phyloP scores from a whole-genome alignment of 2,113 vertebrate genomes.

The Maccullochella peelii region DNA sequence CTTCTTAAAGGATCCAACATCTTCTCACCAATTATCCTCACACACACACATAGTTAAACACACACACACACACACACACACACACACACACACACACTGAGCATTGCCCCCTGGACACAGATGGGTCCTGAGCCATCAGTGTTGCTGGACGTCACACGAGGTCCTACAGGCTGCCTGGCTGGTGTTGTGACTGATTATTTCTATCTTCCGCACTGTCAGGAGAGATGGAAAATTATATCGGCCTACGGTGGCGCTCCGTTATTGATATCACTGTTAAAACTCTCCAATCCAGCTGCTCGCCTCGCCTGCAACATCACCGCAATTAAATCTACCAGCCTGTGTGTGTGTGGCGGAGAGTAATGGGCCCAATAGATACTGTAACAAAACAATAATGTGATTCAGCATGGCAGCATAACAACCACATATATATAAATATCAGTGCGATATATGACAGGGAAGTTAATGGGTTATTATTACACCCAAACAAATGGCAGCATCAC shows the following conservation, averaged over 20 bases:
- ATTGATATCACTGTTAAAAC: slow-evolving; percentile 81
- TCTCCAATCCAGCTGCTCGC: slow-evolving; percentile 77
- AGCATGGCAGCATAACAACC: slow-evolving; percentile 70
- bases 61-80: slow-evolving; percentile 15
- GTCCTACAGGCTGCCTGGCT: slow-evolving; percentile 76
- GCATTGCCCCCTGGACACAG: slow-evolving; percentile 72
- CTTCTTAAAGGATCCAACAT: slow-evolving; percentile 49
- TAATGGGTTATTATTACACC: slow-evolving; percentile 77
- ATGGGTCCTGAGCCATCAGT: slow-evolving; percentile 76
- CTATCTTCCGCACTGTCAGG: slow-evolving; percentile 81
- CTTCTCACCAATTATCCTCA: slow-evolving; percentile 69
- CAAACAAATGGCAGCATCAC: slow-evolving; percentile 54
- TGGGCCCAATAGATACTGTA: slow-evolving; percentile 84
- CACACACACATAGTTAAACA: slow-evolving; percentile 26
- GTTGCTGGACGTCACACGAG: slow-evolving; percentile 71
- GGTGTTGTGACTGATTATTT: slow-evolving; percentile 81
- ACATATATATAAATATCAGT: slow-evolving; percentile 56
- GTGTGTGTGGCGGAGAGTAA: slow-evolving; percentile 82
- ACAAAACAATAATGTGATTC: slow-evolving; percentile 80
- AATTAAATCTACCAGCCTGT: slow-evolving; percentile 77
- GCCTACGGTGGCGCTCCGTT: slow-evolving; percentile 76
- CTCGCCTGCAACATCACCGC: slow-evolving; percentile 70
- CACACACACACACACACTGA: slow-evolving; percentile 8
- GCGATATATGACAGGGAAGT: slow-evolving; percentile 55
- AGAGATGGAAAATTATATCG: slow-evolving; percentile 77